phyloP scores from a whole-genome alignment of 2,888 invertebrate genomes.

The Aleiodes testaceus region DNA sequence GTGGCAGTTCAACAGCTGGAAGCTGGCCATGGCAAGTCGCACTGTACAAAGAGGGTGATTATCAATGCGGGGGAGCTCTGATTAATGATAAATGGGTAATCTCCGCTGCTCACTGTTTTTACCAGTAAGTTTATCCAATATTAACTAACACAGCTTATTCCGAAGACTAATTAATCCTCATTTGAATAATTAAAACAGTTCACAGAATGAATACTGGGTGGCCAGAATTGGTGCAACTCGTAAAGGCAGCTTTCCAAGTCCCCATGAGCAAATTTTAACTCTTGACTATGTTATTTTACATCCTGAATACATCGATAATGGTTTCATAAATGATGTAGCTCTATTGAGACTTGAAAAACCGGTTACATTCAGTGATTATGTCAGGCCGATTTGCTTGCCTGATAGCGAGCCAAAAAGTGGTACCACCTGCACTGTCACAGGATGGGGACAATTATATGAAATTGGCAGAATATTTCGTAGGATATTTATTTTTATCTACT shows the following conservation, averaged over 20 bases:
- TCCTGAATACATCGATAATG: constrained; percentile 83
- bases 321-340: constrained; percentile 87
- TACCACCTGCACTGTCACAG: constrained; percentile 83
- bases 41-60: constrained; percentile 87
- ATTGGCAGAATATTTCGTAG: constrained; percentile 87
- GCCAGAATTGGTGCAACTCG: constrained; percentile 85
- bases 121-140: constrained; percentile 77
- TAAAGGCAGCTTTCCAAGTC: constrained; percentile 83
- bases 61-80: constrained; percentile 87
- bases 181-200: constrained; percentile 72
- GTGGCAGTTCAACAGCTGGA: constrained; percentile 83
- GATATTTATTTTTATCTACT: constrained; percentile 60
- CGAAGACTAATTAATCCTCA: not conserved
- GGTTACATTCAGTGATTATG: constrained; percentile 78
- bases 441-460: constrained; percentile 88
- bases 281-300: constrained; percentile 81
- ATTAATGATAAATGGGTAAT: constrained; percentile 83
- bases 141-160: constrained; percentile 28
- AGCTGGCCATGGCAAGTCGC: constrained; percentile 93
- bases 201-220: constrained; percentile 85
- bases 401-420: constrained; percentile 78
- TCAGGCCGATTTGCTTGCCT: constrained; percentile 80
- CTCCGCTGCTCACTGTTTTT: constrained; percentile 88
- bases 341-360: constrained; percentile 78
- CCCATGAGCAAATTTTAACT: constrained; percentile 82